Percentiles rank a stretch among this genome's conserved stretches.
phyloP scores from a whole-genome alignment of 2,888 invertebrate genomes.

The Tetranychus piercei region DNA sequence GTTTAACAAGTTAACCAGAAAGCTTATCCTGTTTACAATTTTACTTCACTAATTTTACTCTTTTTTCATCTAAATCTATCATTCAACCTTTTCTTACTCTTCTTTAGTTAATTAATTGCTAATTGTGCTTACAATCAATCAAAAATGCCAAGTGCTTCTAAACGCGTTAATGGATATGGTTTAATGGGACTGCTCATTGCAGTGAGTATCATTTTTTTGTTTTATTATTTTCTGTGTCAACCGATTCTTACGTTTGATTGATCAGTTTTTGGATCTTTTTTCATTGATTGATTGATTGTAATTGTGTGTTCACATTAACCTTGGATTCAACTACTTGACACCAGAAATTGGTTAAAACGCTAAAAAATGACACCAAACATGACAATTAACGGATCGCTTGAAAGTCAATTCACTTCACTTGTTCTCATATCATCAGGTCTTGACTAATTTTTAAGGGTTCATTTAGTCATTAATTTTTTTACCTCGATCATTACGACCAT shows the following conservation, averaged over 20 bases:
- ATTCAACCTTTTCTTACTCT: not conserved
- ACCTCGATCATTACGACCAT: too few species aligned
- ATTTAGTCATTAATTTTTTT: too few species aligned
- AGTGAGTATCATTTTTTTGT: not conserved
- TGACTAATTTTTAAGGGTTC: too few species aligned
- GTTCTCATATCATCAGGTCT: too few species aligned
- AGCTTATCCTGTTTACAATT: not conserved
- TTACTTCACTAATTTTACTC: not conserved
- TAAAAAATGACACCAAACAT: too few species aligned
- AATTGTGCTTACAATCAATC: not conserved
- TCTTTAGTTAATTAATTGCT: not conserved
- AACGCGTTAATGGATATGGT: not conserved
- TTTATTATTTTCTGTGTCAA: not conserved
- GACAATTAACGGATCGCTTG: too few species aligned
- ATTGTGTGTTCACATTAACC: too few species aligned
- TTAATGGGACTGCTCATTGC: not conserved
- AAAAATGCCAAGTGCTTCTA: not conserved
- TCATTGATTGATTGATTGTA: not conserved
- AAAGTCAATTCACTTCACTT: too few species aligned
- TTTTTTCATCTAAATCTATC: not conserved
- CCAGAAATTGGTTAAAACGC: too few species aligned
- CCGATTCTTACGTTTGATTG: not conserved
- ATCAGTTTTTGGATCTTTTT: not conserved
- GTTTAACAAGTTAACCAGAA: not conserved
- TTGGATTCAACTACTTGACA: too few species aligned